A percentile compares a stretch with the other conserved stretches of the same genome.
Evolutionary conservation across 2,113 vertebrate species (phyloP).

Genomic region (Dromaius novaehollandiae): DNA sequence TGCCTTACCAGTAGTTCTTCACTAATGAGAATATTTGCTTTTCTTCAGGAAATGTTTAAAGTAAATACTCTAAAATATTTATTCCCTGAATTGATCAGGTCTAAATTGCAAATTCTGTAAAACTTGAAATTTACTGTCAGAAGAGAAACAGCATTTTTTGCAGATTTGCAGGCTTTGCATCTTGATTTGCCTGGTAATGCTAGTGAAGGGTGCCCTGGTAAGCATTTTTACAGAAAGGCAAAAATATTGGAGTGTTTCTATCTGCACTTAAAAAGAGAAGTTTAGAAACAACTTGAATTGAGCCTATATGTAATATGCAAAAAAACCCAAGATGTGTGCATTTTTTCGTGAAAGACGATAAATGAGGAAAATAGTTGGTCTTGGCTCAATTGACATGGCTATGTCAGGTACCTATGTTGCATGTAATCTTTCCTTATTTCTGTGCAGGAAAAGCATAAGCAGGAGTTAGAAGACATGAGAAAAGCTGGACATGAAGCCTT

Average conservation of each 20-base stretch:
- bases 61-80: neutral
- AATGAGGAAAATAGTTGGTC: neutral
- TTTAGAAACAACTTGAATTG: neutral
- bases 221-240: neutral
- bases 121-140: neutral
- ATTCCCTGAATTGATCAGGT: neutral
- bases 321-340: neutral
- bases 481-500: constrained; percentile 83
- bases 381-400: neutral
- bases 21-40: neutral
- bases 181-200: neutral
- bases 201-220: neutral
- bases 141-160: neutral
- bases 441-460: constrained; percentile 80
- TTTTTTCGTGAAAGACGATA: neutral
- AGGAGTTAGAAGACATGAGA: constrained; percentile 81
- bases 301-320: neutral
- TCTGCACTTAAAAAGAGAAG: neutral
- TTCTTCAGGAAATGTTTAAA: neutral
- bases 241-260: neutral
- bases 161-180: no score
- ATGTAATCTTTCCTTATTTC: neutral
- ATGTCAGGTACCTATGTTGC: accelerated
- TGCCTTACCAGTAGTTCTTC: neutral
- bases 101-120: neutral